phyloP scores from a whole-genome alignment of 2,797 vertebrate species.

The Heliangelus exortis region DNA sequence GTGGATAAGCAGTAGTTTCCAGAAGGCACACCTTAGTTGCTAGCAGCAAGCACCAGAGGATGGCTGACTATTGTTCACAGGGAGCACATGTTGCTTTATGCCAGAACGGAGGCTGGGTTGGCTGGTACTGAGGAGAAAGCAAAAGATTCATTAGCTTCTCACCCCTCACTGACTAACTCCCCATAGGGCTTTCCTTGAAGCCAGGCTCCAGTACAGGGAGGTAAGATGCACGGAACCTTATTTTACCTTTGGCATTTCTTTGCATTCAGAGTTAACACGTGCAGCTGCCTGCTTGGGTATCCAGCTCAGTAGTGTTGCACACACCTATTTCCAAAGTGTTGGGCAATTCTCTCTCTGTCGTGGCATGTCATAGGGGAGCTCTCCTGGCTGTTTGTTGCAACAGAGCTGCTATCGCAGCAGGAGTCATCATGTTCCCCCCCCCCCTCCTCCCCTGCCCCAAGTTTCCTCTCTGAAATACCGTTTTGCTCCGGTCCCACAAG shows the following conservation, averaged over 20 bases:
- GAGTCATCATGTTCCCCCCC: background rate
- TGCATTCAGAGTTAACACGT: rapidly evolving
- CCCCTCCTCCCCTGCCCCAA: rapidly evolving
- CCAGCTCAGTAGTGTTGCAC: background rate
- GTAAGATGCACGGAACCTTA: constrained; percentile 2
- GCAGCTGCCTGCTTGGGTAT: constrained; percentile 15
- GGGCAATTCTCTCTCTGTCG: constrained; percentile 41
- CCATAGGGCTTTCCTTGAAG: constrained; percentile 61
- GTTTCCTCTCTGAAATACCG: constrained; percentile 11
- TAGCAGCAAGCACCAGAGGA: constrained; percentile 14
- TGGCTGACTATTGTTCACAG: constrained; percentile 28
- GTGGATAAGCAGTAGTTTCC: constrained; percentile 26
- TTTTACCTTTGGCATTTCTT: constrained; percentile 20
- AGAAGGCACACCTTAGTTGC: constrained; percentile 52
- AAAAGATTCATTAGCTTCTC: constrained; percentile 2
- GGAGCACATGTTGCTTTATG: background rate
- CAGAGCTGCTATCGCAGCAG: constrained; percentile 50
- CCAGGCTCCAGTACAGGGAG: background rate
- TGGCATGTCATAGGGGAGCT: constrained; percentile 28
- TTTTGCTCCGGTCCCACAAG: background rate
- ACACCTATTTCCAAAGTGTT: constrained; percentile 48
- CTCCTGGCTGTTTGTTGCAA: constrained; percentile 44
- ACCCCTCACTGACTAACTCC: constrained; percentile 18
- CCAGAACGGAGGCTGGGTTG: background rate
- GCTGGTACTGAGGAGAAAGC: background rate